These are phyloP conservation scores for Gallinago media DNA, from an alignment of 2,113 vertebrate species.

Conservation along the genomic window DNA sequence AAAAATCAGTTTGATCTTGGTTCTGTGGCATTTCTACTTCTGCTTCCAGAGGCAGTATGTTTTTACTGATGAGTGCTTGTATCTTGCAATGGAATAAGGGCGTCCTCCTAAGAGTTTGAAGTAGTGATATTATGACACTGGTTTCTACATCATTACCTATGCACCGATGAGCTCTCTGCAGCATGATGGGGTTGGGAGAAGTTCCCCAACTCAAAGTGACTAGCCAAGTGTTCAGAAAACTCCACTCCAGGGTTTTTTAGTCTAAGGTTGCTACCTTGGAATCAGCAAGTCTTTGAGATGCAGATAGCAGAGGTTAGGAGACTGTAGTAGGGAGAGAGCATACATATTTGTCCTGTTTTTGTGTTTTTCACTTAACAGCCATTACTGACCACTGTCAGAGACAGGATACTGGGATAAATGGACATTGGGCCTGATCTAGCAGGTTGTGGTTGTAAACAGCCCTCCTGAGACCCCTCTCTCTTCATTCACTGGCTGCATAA, in stretches of 20 bases:
- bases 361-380: slow-evolving; percentile 15
- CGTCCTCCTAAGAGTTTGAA: neutral
- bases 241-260: neutral
- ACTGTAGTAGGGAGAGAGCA: neutral
- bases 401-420: neutral
- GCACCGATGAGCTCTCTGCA: neutral
- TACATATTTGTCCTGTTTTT: neutral
- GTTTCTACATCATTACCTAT: neutral
- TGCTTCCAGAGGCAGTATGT: neutral
- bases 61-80: neutral
- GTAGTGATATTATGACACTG: neutral
- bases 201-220: neutral
- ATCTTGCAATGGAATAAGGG: neutral
- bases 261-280: neutral
- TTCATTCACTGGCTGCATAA: neutral
- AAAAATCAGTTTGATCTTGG: neutral
- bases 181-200: neutral
- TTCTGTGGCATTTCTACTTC: neutral
- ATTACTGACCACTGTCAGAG: slow-evolving; percentile 14
- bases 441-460: slow-evolving; percentile 20
- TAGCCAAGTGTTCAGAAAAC: neutral
- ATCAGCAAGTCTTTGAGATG: neutral
- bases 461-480: neutral
- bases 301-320: neutral
- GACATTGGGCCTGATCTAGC: neutral